Percentiles rank a stretch among this genome's conserved stretches.
These are phyloP conservation scores for Cetonia aurata DNA, from an alignment of 2,888 invertebrate species.

Conservation along the genomic window DNA sequence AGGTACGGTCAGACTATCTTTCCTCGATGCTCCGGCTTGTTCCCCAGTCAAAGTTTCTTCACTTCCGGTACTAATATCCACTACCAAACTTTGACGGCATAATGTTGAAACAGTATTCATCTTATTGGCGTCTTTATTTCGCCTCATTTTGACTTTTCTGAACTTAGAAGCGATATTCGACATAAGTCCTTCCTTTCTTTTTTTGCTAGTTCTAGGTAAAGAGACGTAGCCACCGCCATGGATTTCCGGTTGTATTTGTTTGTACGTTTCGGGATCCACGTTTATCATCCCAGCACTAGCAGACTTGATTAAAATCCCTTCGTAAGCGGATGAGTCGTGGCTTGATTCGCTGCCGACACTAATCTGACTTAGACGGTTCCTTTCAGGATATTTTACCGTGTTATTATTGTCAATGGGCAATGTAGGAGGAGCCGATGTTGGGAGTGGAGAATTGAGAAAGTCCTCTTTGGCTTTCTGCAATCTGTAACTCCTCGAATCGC, in stretches of 20 bases:
- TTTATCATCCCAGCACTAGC: conserved; percentile 85
- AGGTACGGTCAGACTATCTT: conserved; percentile 52
- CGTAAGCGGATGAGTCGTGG: conserved; percentile 61
- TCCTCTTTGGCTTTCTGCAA: conserved; percentile 80
- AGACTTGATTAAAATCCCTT: conserved; percentile 74
- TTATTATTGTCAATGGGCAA: conserved; percentile 48
- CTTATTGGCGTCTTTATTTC: conserved; percentile 62
- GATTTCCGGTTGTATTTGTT: conserved; percentile 68
- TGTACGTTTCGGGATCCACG: conserved; percentile 73
- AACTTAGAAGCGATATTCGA: conserved; percentile 74
- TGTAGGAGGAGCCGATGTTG: conserved; percentile 50
- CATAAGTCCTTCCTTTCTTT: conserved; percentile 65
- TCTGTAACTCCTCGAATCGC: conserved; percentile 70
- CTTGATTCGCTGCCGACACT: conserved; percentile 75
- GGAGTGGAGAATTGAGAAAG: conserved; percentile 68
- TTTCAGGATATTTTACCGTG: conserved; percentile 56
- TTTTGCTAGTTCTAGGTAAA: conserved; percentile 65
- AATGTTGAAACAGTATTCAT: conserved; percentile 77
- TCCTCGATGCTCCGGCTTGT: conserved; percentile 33
- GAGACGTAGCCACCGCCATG: conserved; percentile 69
- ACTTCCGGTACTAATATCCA: conserved; percentile 67
- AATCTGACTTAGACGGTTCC: conserved; percentile 70
- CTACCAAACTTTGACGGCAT: conserved; percentile 81
- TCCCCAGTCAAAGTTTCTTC: conserved; percentile 47
- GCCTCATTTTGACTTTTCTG: conserved; percentile 70